Percentiles rank a stretch among this genome's conserved stretches.
Conservation (phyloP, 2,113 vertebrate genomes). For the Thamnaconus septentrionalis region DNA sequence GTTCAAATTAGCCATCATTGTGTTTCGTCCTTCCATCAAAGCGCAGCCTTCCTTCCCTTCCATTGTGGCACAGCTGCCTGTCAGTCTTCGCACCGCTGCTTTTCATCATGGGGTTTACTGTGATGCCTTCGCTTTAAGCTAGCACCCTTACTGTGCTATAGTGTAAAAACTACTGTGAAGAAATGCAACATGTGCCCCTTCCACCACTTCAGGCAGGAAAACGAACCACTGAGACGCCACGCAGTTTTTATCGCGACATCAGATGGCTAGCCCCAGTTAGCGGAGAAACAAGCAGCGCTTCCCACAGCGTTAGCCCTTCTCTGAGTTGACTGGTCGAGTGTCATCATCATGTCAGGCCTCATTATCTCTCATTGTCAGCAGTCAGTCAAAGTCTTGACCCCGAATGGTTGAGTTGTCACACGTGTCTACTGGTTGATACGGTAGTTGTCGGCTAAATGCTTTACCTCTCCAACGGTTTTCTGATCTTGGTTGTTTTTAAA, state of each 20-base stretch:
- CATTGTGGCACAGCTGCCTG: conserved; percentile 22
- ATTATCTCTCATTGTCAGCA: neutral
- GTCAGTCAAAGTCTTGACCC: conserved; percentile 17
- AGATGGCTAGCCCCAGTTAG: conserved; percentile 26
- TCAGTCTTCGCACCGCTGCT: conserved; percentile 28
- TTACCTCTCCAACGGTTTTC: conserved; percentile 4
- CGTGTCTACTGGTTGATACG: conserved; percentile 27
- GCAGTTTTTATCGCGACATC: conserved; percentile 4
- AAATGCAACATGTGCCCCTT: conserved; percentile 28
- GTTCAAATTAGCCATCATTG: conserved; percentile 34
- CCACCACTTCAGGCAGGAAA: conserved; percentile 22
- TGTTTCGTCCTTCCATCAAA: conserved; percentile 29
- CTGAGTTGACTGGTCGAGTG: conserved; percentile 14
- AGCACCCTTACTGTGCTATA: conserved; percentile 49
- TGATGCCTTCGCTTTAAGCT: conserved; percentile 32
- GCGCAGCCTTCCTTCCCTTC: conserved; percentile 24
- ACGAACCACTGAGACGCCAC: conserved; percentile 47
- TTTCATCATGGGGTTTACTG: conserved; percentile 24
- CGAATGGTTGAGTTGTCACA: conserved; percentile 36
- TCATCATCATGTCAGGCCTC: conserved; percentile 15
- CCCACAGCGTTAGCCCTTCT: conserved; percentile 27
- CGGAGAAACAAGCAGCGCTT: conserved; percentile 43
- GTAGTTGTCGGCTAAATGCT: conserved; percentile 26
- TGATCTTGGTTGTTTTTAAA: conserved; percentile 44
- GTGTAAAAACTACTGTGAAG: conserved; percentile 65